A percentile compares a stretch with the other conserved stretches of the same genome.
Conservation (phyloP, 2,113 vertebrate species). For the Caranx ignobilis region DNA sequence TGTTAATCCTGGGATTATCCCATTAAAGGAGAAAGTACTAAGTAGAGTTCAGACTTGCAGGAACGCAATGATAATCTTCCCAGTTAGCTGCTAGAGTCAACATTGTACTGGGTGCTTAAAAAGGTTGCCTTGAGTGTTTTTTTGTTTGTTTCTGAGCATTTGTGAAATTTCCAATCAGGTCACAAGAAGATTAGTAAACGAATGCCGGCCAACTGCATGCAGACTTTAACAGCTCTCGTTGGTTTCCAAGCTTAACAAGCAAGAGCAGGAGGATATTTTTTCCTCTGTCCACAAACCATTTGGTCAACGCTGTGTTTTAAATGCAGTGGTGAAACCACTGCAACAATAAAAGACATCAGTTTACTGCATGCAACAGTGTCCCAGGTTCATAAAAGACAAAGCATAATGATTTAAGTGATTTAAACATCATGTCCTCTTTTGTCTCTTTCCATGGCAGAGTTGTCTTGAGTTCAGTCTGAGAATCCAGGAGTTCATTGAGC, state of each 20-base stretch:
- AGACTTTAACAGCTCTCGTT: neutral
- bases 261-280: neutral
- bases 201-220: neutral
- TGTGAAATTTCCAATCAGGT: neutral
- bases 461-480: conserved; percentile 99
- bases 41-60: neutral
- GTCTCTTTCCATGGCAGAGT: conserved; percentile 85
- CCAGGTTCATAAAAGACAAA: neutral
- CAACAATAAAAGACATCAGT: neutral
- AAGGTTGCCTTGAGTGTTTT: neutral
- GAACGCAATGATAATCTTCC: neutral
- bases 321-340: conserved; percentile 4
- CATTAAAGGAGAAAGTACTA: conserved; percentile 22
- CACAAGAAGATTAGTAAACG: neutral
- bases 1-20: conserved; percentile 24
- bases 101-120: neutral
- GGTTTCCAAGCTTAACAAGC: neutral
- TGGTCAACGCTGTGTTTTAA: neutral
- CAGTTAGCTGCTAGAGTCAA: neutral
- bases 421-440: neutral
- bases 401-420: neutral
- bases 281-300: neutral
- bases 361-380: neutral
- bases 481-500: conserved; percentile 99
- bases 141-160: neutral